Evolutionary conservation across 2,888 invertebrate genomes (phyloP), one percentile per base, ranked within the genome.

Genomic region (Dione juno): DNA sequence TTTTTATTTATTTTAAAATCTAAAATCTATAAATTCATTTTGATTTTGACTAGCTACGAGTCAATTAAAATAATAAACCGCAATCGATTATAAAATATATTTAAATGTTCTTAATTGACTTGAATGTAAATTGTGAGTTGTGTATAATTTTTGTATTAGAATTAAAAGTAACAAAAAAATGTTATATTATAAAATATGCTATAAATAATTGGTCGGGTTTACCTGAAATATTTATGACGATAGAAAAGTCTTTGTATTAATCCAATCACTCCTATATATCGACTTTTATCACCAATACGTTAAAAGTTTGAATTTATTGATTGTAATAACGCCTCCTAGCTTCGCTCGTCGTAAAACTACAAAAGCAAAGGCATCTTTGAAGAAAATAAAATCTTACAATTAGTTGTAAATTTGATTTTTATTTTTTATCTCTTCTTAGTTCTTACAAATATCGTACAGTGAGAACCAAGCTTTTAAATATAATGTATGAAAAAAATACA

Each of bases 201-300:
- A 40, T 43, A 48, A 58, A 52, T 66, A 66, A 67, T 57, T 70
- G 67, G 59, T 65, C 52, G 52, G 66, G 28, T 66, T 50, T 67
- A 28, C 40, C 48, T 70, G 58, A 64, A 58, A 63, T 63, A 45
- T 63, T 69, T 58, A 66, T 63, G 43, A 53, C 61, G 11, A 40
- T 66, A 28, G 40, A 54, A 53, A 19, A 52, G 35, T 43, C 53
- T 66, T 66, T 66, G 67, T 68, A 57, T 45, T 54, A 21, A 19
- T 54, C 21, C 48, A 54, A 64, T 52, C 37, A 40, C 54, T 64
- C 37, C n/a, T 54, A 66, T 70, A 72, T 76, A 81, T 80, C 75
- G 77, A 79, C 77, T 75, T 81, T 87, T 87, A 84, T 84, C 85
- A 87, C 77, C 77, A 80, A 82, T 82, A 83, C 80, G 87, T 84